phyloP scores from a whole-genome alignment of 1,140 invertebrate species.

The Philotrypesis tridentata region DNA sequence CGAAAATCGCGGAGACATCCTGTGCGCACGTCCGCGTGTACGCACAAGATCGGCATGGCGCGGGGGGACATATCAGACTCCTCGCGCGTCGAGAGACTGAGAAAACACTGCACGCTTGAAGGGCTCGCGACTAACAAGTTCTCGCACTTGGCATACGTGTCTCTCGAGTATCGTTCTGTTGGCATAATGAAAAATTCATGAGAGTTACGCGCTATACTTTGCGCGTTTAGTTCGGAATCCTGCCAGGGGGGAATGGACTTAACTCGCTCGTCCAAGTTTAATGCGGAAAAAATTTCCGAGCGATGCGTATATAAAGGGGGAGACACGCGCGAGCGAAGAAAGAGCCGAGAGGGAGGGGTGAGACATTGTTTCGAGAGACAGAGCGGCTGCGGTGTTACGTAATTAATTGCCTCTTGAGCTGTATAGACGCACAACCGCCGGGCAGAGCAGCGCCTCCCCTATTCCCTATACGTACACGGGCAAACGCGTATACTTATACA shows the following conservation, averaged over 20 bases:
- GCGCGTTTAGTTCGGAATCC: too few relatives aligned
- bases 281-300: neutral
- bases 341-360: neutral
- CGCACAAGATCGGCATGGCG: too few relatives aligned
- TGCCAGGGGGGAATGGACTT: too few relatives aligned
- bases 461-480: too few relatives aligned
- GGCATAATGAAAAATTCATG: too few relatives aligned
- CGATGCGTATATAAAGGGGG: neutral
- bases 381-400: conserved; percentile 22
- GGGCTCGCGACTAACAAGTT: too few relatives aligned
- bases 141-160: too few relatives aligned
- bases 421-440: neutral
- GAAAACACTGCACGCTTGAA: too few relatives aligned
- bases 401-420: conserved; percentile 36
- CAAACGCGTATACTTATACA: neutral
- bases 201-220: too few relatives aligned
- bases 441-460: neutral
- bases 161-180: too few relatives aligned
- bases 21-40: neutral
- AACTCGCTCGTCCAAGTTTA: neutral
- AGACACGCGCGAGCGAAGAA: neutral
- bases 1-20: neutral
- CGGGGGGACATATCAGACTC: too few relatives aligned
- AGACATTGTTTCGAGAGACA: neutral
- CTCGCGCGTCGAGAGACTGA: too few relatives aligned